phyloP scores from a whole-genome alignment of 2,113 vertebrate species.

The Callionymus lyra region DNA sequence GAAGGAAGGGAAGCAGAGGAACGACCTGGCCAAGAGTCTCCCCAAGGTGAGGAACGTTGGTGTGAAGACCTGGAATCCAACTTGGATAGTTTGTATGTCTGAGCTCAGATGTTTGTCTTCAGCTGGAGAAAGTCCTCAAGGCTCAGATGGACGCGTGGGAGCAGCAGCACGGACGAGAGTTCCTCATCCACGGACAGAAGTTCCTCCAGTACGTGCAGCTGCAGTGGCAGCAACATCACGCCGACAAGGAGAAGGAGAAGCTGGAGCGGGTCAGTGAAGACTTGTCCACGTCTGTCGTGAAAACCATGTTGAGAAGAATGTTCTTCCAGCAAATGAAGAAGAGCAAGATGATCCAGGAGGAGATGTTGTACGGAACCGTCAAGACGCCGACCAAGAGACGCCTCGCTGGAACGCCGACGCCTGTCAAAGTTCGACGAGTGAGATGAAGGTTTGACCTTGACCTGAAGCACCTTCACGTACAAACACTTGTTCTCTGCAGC shows the following conservation, averaged over 20 bases:
- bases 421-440: conserved; percentile 81
- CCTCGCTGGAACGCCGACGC: conserved; percentile 51
- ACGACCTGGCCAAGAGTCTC: conserved; percentile 81
- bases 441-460: too few species aligned
- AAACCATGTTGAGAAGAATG: not conserved
- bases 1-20: conserved; percentile 87
- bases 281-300: not conserved
- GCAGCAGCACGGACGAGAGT: conserved; percentile 57
- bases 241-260: conserved; percentile 83
- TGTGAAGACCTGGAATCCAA: too few species aligned
- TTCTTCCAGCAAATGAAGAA: conserved; percentile 82
- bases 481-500: not conserved
- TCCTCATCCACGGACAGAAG: conserved; percentile 78
- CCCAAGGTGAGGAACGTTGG: conserved; percentile 82
- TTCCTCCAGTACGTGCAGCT: conserved; percentile 77
- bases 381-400: conserved; percentile 74
- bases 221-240: conserved; percentile 75
- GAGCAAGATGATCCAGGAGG: conserved; percentile 74
- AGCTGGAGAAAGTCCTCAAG: conserved; percentile 86
- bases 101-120: conserved; percentile 3
- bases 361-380: conserved; percentile 81
- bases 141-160: conserved; percentile 76
- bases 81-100: not conserved
- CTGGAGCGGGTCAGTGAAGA: conserved; percentile 74
- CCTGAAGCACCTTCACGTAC: too few species aligned